A percentile compares a stretch with the other conserved stretches of the same genome.
Conservation (phyloP, 2,113 vertebrate species). For the Eonycteris spelaea region DNA sequence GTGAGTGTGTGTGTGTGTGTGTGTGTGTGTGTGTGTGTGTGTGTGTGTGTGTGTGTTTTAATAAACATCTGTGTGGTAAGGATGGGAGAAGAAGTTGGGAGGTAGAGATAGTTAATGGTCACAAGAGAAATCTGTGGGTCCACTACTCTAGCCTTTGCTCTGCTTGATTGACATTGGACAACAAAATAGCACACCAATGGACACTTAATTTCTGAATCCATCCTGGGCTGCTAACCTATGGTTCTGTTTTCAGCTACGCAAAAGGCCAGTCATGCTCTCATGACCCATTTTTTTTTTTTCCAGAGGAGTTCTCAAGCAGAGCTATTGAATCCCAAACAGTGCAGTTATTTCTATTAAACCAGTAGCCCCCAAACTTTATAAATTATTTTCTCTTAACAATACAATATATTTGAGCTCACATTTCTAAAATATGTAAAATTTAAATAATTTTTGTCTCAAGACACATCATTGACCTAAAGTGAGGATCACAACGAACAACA, state of each 20-base stretch:
- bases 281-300: no score
- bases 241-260: background rate
- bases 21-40: no score
- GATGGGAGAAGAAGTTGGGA: rapidly evolving
- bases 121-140: background rate
- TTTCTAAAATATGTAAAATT: background rate
- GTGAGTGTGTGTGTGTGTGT: no score
- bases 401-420: background rate
- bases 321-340: background rate
- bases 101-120: background rate
- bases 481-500: background rate
- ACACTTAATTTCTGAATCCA: background rate
- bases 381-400: background rate
- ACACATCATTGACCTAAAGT: background rate
- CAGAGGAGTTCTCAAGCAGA: background rate
- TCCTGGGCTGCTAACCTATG: background rate
- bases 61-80: background rate
- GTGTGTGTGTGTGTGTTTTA: background rate
- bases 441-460: background rate
- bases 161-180: background rate
- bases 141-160: background rate
- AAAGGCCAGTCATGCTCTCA: background rate
- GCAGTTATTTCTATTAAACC: background rate
- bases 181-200: background rate
- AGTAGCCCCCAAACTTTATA: background rate